Evolutionary conservation across 1,140 invertebrate genomes (phyloP).

Genomic region (Ceratosolen solmsi): DNA sequence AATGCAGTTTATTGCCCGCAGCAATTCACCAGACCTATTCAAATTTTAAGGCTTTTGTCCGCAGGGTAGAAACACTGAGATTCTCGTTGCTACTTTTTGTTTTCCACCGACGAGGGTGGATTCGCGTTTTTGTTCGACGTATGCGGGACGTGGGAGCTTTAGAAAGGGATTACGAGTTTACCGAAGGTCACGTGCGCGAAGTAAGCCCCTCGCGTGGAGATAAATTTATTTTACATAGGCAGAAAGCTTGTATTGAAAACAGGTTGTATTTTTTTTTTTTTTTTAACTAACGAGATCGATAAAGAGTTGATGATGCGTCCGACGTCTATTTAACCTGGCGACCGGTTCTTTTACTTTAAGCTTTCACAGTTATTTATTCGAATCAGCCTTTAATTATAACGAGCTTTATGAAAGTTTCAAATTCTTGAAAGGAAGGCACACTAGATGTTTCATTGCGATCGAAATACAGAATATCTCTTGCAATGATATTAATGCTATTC

Average conservation of each 20-base stretch:
- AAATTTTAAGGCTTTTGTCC: conserved; percentile 12
- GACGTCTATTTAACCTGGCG: too few species aligned
- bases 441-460: too few species aligned
- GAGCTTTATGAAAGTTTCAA: too few species aligned
- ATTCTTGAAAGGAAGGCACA: too few species aligned
- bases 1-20: not conserved
- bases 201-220: not conserved
- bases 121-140: not conserved
- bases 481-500: too few species aligned
- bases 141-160: not conserved
- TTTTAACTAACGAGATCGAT: not conserved
- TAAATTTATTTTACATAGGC: not conserved
- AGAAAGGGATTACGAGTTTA: not conserved
- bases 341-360: too few species aligned
- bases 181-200: not conserved
- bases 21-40: not conserved
- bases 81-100: not conserved
- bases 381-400: too few species aligned
- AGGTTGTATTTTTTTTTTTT: not conserved
- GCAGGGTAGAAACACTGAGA: not conserved
- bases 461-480: too few species aligned
- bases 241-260: not conserved
- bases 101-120: not conserved
- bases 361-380: too few species aligned
- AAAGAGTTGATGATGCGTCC: not conserved